Base-by-base conservation (phyloP, 1,140 invertebrate species). In the Sarcophaga bullata region DNA sequence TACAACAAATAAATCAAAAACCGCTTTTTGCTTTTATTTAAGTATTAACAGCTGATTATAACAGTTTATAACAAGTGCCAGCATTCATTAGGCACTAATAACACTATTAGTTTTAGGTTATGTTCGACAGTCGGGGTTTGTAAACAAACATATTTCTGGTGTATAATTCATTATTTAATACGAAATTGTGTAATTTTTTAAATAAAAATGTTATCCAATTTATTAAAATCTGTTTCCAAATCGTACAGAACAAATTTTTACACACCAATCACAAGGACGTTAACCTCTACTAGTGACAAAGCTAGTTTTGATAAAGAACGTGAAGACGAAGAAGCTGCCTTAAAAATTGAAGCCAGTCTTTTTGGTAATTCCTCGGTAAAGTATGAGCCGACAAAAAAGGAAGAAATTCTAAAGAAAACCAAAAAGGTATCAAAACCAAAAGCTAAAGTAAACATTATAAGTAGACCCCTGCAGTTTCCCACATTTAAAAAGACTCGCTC, bases 261-360 rank as follows among this genome's bases (percentile, higher is more conserved):
- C 47, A 8, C 48, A 72, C n/a, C 46, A 48, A 49, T 5, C 13
- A 58, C 10, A 37, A 37, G 25, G 25, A 37, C 25, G 25, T 37
- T 37, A 4, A 37, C 25, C 25, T 37, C 25, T 37, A 4, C 25
- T 37, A 37, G 4, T 37, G 25, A 37, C 25, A 37, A 37, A 37
- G 4, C 25, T 37, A 37, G 25, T 37, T 37, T 37, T 37, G 25
- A 37, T 37, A 72, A 72, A 72, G 37, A 25, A 10, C 19, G 37
- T 9, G 6, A 11, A 11, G 75, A 78, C 3, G 75, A 78, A 9
- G 81, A 82, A 37, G 86, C 85, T 17, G 87, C 84, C 1, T 58
- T 88, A 54, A 84, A 86, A 17, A 88, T 88, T 54, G 87, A 87
- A 62, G 85, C 87, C 8, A 88, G 81, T 80, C 86, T 88, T 0